These are phyloP conservation scores for Chaetogeoica ovagalla DNA, from an alignment of 2,888 invertebrate species.

Conservation along the genomic window DNA sequence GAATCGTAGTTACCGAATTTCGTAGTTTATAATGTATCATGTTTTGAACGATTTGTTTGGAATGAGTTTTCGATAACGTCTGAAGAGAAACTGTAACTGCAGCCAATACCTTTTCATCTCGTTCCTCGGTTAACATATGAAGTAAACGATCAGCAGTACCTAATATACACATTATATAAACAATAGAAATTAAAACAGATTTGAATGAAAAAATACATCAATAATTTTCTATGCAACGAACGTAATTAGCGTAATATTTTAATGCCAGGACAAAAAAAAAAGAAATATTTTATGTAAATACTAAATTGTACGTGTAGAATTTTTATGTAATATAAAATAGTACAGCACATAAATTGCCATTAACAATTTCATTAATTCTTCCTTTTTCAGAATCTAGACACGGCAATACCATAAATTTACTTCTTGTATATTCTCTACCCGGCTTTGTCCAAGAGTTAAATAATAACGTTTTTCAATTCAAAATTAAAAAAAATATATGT, in stretches of 20 bases:
- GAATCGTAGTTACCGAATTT: slow-evolving; percentile 31
- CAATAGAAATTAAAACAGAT: not conserved
- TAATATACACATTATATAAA: not conserved
- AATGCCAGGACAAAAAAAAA: not conserved
- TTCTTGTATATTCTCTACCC: too few relatives aligned
- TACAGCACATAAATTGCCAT: too few relatives aligned
- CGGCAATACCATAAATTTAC: too few relatives aligned
- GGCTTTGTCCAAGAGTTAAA: too few relatives aligned
- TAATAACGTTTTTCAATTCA: too few relatives aligned
- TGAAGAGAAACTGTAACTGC: slow-evolving; percentile 23
- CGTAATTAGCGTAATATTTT: not conserved
- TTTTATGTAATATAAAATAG: too few relatives aligned
- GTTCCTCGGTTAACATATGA: slow-evolving; percentile 43
- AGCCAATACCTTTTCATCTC: slow-evolving; percentile 42
- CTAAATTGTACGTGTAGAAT: too few relatives aligned
- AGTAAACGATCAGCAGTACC: slow-evolving; percentile 35
- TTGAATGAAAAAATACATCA: not conserved
- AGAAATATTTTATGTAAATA: too few relatives aligned
- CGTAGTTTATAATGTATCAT: slow-evolving; percentile 43
- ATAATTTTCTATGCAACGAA: not conserved
- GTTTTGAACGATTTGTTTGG: slow-evolving; percentile 38
- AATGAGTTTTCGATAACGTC: slow-evolving; percentile 29
- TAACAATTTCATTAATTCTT: too few relatives aligned
- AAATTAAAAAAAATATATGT: too few relatives aligned
- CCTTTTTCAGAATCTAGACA: too few relatives aligned